Evolutionary conservation across 2,888 invertebrate species (phyloP).

Genomic region (Drosophila fulvimacula): DNA sequence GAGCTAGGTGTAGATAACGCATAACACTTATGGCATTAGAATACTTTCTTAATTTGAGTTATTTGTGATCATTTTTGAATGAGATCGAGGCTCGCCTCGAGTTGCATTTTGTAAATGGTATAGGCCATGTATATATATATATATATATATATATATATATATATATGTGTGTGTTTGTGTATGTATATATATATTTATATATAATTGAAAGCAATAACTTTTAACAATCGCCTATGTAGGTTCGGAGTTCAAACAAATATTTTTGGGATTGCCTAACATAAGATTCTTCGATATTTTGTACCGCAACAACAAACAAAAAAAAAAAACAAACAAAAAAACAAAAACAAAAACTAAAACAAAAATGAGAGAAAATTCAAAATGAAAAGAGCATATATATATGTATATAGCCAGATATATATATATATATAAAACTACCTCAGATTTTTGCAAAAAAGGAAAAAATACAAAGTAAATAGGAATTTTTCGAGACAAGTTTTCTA

Average conservation of each 20-base stretch:
- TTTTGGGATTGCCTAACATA: conserved; percentile 47
- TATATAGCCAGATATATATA: conserved; percentile 4
- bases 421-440: conserved; percentile 73
- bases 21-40: conserved; percentile 16
- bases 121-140: conserved; percentile 31
- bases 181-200: neutral
- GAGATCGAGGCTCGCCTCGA: conserved; percentile 29
- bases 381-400: conserved; percentile 29
- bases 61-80: conserved; percentile 6
- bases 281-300: conserved; percentile 63
- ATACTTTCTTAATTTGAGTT: conserved; percentile 18
- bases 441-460: conserved; percentile 65
- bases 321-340: conserved; percentile 27
- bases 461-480: conserved; percentile 60
- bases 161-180: neutral
- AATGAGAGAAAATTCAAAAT: conserved; percentile 67
- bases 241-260: conserved; percentile 50
- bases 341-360: conserved; percentile 27
- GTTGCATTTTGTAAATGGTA: conserved; percentile 54
- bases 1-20: conserved; percentile 25
- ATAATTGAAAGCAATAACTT: conserved; percentile 60
- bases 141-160: conserved; percentile 22
- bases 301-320: conserved; percentile 40
- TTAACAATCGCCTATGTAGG: conserved; percentile 52
- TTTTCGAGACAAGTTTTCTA: conserved; percentile 77